These are phyloP conservation scores for Drosophila melanica DNA, from an alignment of 1,140 invertebrate species.

Conservation along the genomic window DNA sequence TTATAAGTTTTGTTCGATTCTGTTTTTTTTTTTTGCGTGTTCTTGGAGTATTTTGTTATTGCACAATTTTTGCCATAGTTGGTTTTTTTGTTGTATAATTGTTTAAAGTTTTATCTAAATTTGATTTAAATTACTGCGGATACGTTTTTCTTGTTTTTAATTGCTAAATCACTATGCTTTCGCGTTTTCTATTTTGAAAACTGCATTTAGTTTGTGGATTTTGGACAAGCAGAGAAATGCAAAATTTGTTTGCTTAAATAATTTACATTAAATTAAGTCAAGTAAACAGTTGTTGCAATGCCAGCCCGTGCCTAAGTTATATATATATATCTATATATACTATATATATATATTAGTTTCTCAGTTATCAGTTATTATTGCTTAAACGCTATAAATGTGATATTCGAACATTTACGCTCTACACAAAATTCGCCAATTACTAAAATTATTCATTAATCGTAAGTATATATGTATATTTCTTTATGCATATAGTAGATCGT, in stretches of 20 bases:
- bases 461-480: constrained; percentile 50
- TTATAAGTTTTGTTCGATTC: constrained; percentile 5
- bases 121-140: constrained; percentile 48
- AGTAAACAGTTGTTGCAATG: constrained; percentile 55
- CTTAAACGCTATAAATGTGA: constrained; percentile 74
- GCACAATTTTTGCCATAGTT: constrained; percentile 57
- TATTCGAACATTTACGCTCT: constrained; percentile 70
- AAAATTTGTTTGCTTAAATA: constrained; percentile 64
- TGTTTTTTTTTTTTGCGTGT: constrained; percentile 22
- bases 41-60: constrained; percentile 46
- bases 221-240: constrained; percentile 51
- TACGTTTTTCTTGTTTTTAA: constrained; percentile 63
- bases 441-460: constrained; percentile 73
- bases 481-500: constrained; percentile 43
- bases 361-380: constrained; percentile 67
- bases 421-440: constrained; percentile 82
- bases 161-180: constrained; percentile 69
- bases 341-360: constrained; percentile 48
- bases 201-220: constrained; percentile 25
- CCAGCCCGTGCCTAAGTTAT: constrained; percentile 46
- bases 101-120: constrained; percentile 46
- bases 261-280: constrained; percentile 68
- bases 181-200: neutral
- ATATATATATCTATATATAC: too few species aligned
- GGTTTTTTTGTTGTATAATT: constrained; percentile 25